Base-by-base conservation (phyloP, 2,888 invertebrate genomes). In the Maniola hyperantus region DNA sequence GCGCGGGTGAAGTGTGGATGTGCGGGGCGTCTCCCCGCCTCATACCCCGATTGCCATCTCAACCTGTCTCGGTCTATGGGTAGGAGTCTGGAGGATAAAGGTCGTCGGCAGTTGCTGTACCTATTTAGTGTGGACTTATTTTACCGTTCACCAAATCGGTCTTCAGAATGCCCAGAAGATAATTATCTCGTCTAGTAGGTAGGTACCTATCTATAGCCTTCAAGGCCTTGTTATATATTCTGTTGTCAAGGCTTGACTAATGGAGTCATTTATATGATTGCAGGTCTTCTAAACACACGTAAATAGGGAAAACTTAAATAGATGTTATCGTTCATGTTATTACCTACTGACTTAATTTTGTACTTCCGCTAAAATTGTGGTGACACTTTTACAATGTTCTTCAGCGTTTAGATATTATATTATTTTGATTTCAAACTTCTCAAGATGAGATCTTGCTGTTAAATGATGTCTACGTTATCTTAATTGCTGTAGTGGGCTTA, bases 401-500 rank as follows among this genome's bases (percentile, higher is more conserved):
- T 13, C 11, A 34, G 36, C 15, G 15, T 55, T 54, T 55, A 33
- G 26, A 39, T 39, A 39, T 11, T 39, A 39, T 5, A 6, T 6
- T 5, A 6, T 6, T 39, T 39, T n/a, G 57, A 11, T 11, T 39
- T 20, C 48, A 48, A 20, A 0, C n/a, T 62, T 62, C 7, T 53
- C 48, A 50, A 50, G 50, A 13, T 50, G 8, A 62, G 62, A 26
- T 62, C 53, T 48, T 59, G 33, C 34, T 48, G 46, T 59, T 44
- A 59, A 51, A 62, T 48, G 26, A 8, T 53, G 53, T 42, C 36
- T 51, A n/a, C 0, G 59, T 44, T 50, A 48, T 51, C 34, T 51
- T 51, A 50, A 50, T 36, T 39, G 18, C 20, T 36, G 60, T 50
- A 59, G 48, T 59, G 48, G 20, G 48, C 50, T 50, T 18, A 61